Evolutionary conservation across 2,113 vertebrate genomes (phyloP).

Genomic region (Nothobranchius furzeri): DNA sequence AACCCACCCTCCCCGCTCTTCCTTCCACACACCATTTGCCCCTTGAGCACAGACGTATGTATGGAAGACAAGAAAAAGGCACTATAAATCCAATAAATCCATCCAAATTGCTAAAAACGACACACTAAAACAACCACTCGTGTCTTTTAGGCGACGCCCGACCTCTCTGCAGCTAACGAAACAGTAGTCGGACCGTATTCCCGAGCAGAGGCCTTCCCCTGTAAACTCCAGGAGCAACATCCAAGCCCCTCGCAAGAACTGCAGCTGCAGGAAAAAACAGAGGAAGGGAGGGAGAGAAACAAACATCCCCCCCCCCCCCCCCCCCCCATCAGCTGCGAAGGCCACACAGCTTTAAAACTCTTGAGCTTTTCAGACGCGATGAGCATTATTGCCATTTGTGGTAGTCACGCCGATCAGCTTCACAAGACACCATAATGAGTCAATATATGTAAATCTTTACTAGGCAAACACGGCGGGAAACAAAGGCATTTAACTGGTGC

Average conservation of each 20-base stretch:
- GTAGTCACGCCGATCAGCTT: constrained; percentile 99
- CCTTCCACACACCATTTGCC: constrained; percentile 62
- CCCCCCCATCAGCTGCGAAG: constrained; percentile 66
- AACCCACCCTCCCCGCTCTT: constrained; percentile 69
- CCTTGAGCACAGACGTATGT: constrained; percentile 15
- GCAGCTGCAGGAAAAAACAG: constrained; percentile 63
- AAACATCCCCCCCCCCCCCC: constrained; percentile 60
- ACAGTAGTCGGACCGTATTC: constrained; percentile 35
- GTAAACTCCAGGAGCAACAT: constrained; percentile 43
- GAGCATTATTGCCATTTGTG: constrained; percentile 99
- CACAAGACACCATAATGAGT: constrained; percentile 99
- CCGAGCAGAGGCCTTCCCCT: neutral
- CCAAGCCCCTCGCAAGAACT: constrained; percentile 35
- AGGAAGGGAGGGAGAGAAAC: constrained; percentile 59
- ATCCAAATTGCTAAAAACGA: constrained; percentile 37
- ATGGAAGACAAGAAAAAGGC: constrained; percentile 33
- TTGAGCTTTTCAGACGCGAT: constrained; percentile 75
- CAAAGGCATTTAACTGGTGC: constrained; percentile 99
- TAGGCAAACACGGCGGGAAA: constrained; percentile 99
- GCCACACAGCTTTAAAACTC: constrained; percentile 70
- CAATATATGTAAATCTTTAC: constrained; percentile 99
- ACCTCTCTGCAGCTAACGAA: constrained; percentile 42
- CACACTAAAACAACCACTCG: constrained; percentile 57
- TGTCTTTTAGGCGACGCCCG: constrained; percentile 17
- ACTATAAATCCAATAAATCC: constrained; percentile 53